Conservation (phyloP, 2,113 vertebrate species). For the Petrocephalus microphthalmus region DNA sequence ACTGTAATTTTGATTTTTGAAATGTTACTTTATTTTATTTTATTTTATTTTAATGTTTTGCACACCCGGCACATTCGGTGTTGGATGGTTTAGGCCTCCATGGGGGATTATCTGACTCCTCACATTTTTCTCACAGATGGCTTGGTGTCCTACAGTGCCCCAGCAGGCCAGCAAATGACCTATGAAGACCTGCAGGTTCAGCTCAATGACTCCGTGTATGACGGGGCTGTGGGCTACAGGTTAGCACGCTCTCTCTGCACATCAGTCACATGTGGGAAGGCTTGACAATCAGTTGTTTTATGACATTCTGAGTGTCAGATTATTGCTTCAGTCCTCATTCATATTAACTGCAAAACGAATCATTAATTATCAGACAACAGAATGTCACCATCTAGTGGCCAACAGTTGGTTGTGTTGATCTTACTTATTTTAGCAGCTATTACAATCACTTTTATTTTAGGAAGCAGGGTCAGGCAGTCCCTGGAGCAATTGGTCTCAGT, state of each 20-base stretch:
- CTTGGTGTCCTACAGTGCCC: conserved; percentile 85
- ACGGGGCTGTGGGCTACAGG: conserved; percentile 86
- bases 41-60: no score
- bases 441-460: neutral
- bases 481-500: neutral
- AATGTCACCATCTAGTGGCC: conserved; percentile 51
- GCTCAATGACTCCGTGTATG: conserved; percentile 91
- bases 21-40: no score
- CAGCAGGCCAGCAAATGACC: conserved; percentile 76
- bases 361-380: neutral
- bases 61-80: neutral
- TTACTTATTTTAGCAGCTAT: neutral
- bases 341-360: conserved; percentile 7
- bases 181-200: conserved; percentile 64
- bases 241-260: conserved; percentile 37
- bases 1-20: neutral
- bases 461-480: neutral
- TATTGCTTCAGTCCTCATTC: neutral
- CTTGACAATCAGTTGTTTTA: conserved; percentile 55
- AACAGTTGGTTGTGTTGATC: neutral
- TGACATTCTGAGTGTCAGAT: conserved; percentile 40
- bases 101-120: neutral
- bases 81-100: neutral
- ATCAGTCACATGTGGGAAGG: neutral
- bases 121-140: conserved; percentile 65